phyloP scores from a whole-genome alignment of 2,888 invertebrate species.

The Dynastes grantii region DNA sequence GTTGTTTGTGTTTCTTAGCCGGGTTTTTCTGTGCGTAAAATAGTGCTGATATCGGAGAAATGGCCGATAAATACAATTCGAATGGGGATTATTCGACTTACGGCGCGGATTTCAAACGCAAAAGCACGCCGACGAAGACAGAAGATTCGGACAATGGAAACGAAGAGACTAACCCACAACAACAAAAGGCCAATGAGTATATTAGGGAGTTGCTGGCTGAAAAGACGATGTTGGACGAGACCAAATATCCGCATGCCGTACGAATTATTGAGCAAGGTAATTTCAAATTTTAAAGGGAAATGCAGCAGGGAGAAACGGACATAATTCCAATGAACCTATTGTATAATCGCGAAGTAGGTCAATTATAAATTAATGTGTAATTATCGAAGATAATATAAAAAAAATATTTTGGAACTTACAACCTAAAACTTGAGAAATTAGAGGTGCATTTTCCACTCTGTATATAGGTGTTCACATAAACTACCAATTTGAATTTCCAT shows the following conservation, averaged over 20 bases:
- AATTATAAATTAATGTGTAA: too few relatives aligned
- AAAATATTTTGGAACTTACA: too few relatives aligned
- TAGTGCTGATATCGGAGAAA: constrained; percentile 2
- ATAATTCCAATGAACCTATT: too few relatives aligned
- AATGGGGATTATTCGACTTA: constrained; percentile 65
- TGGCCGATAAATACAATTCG: constrained; percentile 68
- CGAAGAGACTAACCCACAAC: constrained; percentile 71
- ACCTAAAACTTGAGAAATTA: too few relatives aligned
- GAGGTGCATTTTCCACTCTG: too few relatives aligned
- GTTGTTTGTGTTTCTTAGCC: background rate
- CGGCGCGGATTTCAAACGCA: constrained; percentile 66
- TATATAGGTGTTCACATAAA: too few relatives aligned
- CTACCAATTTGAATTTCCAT: too few relatives aligned
- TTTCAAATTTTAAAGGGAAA: constrained; percentile 31
- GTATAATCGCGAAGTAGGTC: too few relatives aligned
- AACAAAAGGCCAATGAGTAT: constrained; percentile 85
- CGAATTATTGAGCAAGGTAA: constrained; percentile 84
- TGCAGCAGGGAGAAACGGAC: too few relatives aligned
- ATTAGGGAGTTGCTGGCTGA: constrained; percentile 83
- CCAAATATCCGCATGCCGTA: constrained; percentile 80
- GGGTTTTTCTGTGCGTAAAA: constrained; percentile 5
- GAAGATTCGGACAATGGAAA: constrained; percentile 68
- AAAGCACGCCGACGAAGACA: constrained; percentile 57
- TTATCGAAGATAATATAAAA: too few relatives aligned
- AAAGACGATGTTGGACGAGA: constrained; percentile 78